Evolutionary conservation across 2,797 vertebrate species (phyloP).

Genomic region (Geotrypetes seraphini): DNA sequence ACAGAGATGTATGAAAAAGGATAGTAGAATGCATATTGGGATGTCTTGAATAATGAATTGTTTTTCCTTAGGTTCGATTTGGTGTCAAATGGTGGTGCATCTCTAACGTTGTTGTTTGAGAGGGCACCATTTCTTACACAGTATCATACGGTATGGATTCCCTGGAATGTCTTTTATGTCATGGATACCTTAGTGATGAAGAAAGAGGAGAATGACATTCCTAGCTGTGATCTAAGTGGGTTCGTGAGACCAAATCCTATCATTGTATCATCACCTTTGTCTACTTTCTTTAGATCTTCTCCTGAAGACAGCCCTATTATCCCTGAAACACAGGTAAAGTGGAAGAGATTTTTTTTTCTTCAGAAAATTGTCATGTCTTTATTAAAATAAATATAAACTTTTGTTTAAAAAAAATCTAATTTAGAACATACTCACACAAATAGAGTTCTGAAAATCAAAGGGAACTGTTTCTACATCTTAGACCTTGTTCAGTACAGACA

Average conservation of each 20-base stretch:
- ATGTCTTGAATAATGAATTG: too few relatives aligned
- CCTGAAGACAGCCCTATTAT: conserved; percentile 88
- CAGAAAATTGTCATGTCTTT: background rate
- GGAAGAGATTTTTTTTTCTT: too few relatives aligned
- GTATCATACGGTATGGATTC: conserved; percentile 87
- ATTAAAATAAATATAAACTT: background rate
- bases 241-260: conserved; percentile 81
- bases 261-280: conserved; percentile 84
- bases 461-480: too few relatives aligned
- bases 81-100: conserved; percentile 85
- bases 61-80: conserved; percentile 87
- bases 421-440: too few relatives aligned
- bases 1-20: too few relatives aligned
- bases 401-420: too few relatives aligned
- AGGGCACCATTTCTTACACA: conserved; percentile 81
- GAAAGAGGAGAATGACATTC: conserved; percentile 86
- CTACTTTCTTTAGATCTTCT: conserved; percentile 85
- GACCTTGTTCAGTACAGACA: too few relatives aligned
- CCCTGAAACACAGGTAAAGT: conserved; percentile 97
- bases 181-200: conserved; percentile 97
- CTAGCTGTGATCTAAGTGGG: conserved; percentile 87
- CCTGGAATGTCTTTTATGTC: conserved; percentile 92
- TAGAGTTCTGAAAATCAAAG: too few relatives aligned
- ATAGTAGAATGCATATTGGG: too few relatives aligned
- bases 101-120: conserved; percentile 81